Evolutionary conservation across 2,113 vertebrate species (phyloP), one percentile per base, ranked within the genome.

Genomic region (Seriola rivoliana): DNA sequence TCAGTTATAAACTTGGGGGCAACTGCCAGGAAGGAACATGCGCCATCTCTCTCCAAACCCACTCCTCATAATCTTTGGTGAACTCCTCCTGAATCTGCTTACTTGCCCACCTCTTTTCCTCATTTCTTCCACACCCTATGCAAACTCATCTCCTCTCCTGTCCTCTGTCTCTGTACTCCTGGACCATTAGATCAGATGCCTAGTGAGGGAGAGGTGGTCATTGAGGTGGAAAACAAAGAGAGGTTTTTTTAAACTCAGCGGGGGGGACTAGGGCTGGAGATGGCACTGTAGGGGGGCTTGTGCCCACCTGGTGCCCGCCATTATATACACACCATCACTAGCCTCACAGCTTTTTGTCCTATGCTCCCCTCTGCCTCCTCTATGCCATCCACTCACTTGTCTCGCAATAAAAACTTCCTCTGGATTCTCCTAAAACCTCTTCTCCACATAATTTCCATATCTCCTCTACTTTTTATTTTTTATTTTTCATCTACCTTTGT

Each of bases 191-290:
- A 86, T 86, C 80, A 85, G 57, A 83, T 73, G 69, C 84, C 50
- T 68, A n/a, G 57, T 23, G 67, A 76, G 55, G 11, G 32, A 67
- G 78, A 70, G 55, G 66, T 25, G 17, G 63, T 62, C 62, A 79
- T 70, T 84, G 78, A 84, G 75, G 66, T 81, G 59, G 48, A 64
- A 78, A 83, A 86, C 80, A 90, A 85, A 86, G 70, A 68, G 32
- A 17, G 23, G 46, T 7, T 74, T 57, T 85, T 85, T 46, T 21
- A 54, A 83, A 83, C 78, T 71, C 84, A 40, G 68, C 21, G 16
- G 71, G 75, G 46, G 57, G 52, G 14, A 25, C 3, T 17, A 10
- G 11, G 66, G 76, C 59, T 71, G 58, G 70, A 83, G 75, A 75
- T 71, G 81, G 68, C 66, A 54, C 77, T 29, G 77, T 50, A 71